These are phyloP conservation scores for Chrysomallon squamiferum DNA, from an alignment of 1,140 invertebrate genomes.

Conservation along the genomic window DNA sequence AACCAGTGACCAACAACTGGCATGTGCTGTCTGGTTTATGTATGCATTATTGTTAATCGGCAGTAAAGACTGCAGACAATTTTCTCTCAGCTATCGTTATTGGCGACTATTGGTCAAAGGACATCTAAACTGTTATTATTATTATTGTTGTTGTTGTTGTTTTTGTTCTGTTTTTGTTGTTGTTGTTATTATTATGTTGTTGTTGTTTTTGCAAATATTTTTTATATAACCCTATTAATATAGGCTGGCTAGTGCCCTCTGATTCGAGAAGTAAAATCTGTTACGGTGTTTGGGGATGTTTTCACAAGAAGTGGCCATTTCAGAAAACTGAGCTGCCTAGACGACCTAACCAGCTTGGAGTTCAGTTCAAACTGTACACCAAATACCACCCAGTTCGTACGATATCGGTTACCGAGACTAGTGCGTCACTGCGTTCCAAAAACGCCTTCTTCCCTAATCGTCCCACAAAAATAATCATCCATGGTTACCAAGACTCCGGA, in stretches of 20 bases:
- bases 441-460: slow-evolving; percentile 14
- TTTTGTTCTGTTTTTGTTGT: too few species aligned
- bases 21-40: too few species aligned
- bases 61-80: too few species aligned
- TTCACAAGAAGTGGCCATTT: slow-evolving; percentile 26
- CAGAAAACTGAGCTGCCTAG: slow-evolving; percentile 25
- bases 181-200: too few species aligned
- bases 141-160: too few species aligned
- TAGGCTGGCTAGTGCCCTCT: not conserved
- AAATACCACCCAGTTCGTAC: not conserved
- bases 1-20: too few species aligned
- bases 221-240: too few species aligned
- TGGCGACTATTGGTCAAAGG: too few species aligned
- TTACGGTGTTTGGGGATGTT: slow-evolving; percentile 30
- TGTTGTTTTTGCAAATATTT: too few species aligned
- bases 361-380: slow-evolving; percentile 18
- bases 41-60: too few species aligned
- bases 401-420: not conserved
- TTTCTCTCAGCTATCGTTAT: too few species aligned
- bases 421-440: not conserved
- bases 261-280: slow-evolving; percentile 4
- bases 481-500: slow-evolving; percentile 24
- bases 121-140: too few species aligned
- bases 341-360: slow-evolving; percentile 11
- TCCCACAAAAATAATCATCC: slow-evolving; percentile 73